These are phyloP conservation scores for Melipona quadrifasciata DNA, from an alignment of 1,140 invertebrate species.

Conservation along the genomic window DNA sequence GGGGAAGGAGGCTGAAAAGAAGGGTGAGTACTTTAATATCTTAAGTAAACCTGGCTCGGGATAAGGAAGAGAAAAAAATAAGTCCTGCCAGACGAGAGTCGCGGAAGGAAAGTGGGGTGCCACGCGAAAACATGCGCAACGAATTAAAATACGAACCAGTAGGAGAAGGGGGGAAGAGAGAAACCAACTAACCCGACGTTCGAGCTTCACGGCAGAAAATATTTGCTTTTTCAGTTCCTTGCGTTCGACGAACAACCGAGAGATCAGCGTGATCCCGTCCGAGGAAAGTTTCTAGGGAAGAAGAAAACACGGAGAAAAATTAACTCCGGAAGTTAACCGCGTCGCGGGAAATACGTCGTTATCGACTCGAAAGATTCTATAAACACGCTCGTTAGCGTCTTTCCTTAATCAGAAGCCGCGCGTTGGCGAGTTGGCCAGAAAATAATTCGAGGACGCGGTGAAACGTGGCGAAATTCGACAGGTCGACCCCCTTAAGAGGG, in stretches of 20 bases:
- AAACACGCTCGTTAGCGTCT: not conserved
- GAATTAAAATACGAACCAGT: constrained; percentile 77
- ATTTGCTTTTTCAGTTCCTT: not conserved
- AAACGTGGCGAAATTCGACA: constrained; percentile 44
- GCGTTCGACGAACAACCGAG: not conserved
- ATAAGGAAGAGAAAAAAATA: constrained; percentile 63
- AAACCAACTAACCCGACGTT: not conserved
- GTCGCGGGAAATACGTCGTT: no score
- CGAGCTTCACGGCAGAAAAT: not conserved
- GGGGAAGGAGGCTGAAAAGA: constrained; percentile 48
- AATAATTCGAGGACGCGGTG: constrained; percentile 32
- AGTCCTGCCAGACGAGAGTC: constrained; percentile 57
- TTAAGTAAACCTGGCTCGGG: constrained; percentile 77
- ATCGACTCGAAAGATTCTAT: no score
- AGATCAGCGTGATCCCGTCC: no score
- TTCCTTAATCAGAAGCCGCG: no score
- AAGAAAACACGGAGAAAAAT: no score
- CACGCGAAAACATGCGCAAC: constrained; percentile 74
- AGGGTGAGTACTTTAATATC: constrained; percentile 80
- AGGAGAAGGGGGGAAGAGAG: constrained; percentile 12
- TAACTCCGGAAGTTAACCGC: no score
- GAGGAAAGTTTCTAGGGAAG: not conserved
- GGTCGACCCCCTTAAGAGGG: constrained; percentile 41
- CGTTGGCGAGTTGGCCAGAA: not conserved
- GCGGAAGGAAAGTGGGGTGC: constrained; percentile 33